phyloP scores from a whole-genome alignment of 2,113 vertebrate genomes.

The Mus musculus region DNA sequence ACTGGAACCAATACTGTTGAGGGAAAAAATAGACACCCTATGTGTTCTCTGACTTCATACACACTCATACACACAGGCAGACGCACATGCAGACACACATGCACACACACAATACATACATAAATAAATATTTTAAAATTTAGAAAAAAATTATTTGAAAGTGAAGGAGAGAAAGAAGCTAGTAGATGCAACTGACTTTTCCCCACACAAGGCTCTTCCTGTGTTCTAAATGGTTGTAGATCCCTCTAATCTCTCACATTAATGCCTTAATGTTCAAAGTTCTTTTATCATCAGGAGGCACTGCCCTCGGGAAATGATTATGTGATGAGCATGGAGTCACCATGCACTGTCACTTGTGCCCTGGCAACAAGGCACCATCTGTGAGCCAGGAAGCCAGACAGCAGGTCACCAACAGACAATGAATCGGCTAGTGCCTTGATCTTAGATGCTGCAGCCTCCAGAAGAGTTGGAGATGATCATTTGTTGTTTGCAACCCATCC shows the following conservation, averaged over 20 bases:
- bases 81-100: not conserved
- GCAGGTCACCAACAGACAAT: not conserved
- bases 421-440: not conserved
- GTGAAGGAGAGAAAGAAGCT: constrained; percentile 5
- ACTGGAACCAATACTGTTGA: too few relatives aligned
- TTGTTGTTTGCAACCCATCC: not conserved
- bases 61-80: not conserved
- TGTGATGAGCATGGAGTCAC: not conserved
- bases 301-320: not conserved
- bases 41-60: not conserved
- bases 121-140: not conserved
- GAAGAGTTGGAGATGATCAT: not conserved
- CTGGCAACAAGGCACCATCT: not conserved
- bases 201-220: not conserved
- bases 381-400: not conserved
- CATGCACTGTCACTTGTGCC: not conserved
- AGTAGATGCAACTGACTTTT: not conserved
- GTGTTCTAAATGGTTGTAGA: not conserved
- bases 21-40: not conserved
- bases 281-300: not conserved
- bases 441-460: not conserved
- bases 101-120: too few relatives aligned
- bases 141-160: not conserved
- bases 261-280: not conserved
- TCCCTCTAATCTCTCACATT: not conserved